Evolutionary conservation across 2,113 vertebrate species (phyloP).

Genomic region (Steatornis caripensis): DNA sequence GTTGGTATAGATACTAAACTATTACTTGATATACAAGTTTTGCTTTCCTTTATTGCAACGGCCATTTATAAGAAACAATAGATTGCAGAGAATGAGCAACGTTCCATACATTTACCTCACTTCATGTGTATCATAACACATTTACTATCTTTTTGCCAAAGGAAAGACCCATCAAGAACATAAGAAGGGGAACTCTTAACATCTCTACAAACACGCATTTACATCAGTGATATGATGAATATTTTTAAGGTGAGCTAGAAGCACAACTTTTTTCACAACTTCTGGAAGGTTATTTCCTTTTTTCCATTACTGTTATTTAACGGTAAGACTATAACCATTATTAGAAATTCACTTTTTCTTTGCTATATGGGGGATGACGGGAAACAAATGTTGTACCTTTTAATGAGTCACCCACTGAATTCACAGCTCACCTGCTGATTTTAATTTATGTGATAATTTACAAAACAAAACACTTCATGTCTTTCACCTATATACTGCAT

Average conservation of each 20-base stretch:
- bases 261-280: neutral
- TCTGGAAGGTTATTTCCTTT: neutral
- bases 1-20: neutral
- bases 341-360: neutral
- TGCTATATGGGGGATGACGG: neutral
- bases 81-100: neutral
- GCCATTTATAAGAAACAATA: neutral
- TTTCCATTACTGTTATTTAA: neutral
- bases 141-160: neutral
- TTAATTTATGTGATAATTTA: constrained; percentile 2
- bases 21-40: neutral
- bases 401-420: neutral
- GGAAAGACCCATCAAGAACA: neutral
- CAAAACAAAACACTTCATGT: neutral
- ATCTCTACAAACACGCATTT: neutral
- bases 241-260: neutral
- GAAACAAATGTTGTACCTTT: neutral
- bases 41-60: neutral
- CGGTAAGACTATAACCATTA: neutral
- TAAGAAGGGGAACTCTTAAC: neutral
- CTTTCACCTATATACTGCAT: neutral
- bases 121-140: neutral
- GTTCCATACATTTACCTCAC: neutral
- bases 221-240: neutral
- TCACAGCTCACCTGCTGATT: neutral